Conservation (phyloP, 1,140 invertebrate species). For the Drosophila takahashii region DNA sequence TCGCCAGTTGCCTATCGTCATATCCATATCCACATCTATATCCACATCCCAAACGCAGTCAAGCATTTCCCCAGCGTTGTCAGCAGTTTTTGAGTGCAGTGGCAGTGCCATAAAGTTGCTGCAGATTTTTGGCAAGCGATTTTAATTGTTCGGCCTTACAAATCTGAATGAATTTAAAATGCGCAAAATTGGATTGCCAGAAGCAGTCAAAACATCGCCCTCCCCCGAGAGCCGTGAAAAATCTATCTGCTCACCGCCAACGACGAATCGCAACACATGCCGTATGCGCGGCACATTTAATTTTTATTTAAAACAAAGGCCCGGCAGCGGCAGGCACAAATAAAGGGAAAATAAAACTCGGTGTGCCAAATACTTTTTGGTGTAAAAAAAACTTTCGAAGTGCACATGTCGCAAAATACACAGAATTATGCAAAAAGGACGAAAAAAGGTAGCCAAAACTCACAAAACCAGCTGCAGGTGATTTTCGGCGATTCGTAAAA, state of each 20-base stretch:
- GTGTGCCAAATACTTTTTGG: constrained; percentile 38
- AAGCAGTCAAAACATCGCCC: constrained; percentile 51
- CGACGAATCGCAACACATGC: constrained; percentile 19
- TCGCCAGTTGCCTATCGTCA: constrained; percentile 12
- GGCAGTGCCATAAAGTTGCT: constrained; percentile 49
- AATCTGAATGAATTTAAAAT: constrained; percentile 68
- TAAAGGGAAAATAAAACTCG: constrained; percentile 27
- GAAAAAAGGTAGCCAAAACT: constrained; percentile 42
- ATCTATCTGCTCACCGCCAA: constrained; percentile 10
- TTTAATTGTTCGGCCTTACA: constrained; percentile 68
- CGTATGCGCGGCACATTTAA: constrained; percentile 51
- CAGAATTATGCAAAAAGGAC: constrained; percentile 44
- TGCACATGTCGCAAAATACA: constrained; percentile 61
- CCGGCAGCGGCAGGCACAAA: constrained; percentile 24
- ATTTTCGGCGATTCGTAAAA: constrained; percentile 60
- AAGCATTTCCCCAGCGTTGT: constrained; percentile 55
- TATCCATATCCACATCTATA: neutral
- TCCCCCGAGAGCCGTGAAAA: constrained; percentile 2
- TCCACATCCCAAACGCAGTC: constrained; percentile 37
- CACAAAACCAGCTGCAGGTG: constrained; percentile 70
- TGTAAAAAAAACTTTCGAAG: constrained; percentile 38
- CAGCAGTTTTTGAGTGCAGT: constrained; percentile 63
- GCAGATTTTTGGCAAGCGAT: constrained; percentile 71
- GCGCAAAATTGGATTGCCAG: constrained; percentile 28
- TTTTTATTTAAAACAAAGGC: constrained; percentile 58